phyloP scores from a whole-genome alignment of 2,797 vertebrate genomes.

The Chrosomus eos region DNA sequence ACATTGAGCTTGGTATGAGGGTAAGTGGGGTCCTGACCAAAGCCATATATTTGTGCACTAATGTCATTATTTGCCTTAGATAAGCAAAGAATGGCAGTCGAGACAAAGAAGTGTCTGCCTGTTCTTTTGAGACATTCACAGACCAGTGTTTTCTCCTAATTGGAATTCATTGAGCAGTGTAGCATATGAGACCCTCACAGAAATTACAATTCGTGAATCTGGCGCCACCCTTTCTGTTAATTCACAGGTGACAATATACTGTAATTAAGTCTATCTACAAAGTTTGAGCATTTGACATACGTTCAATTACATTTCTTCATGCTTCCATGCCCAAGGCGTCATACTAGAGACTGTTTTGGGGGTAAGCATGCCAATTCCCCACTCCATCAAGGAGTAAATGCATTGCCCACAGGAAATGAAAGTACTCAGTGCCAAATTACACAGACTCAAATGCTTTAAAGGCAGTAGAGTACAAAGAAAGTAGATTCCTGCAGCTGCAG shows the following conservation, averaged over 20 bases:
- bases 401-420: slow-evolving; percentile 61
- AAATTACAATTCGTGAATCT: slow-evolving; percentile 66
- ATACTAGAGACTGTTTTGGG: slow-evolving; percentile 66
- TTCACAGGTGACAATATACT: slow-evolving; percentile 52
- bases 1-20: slow-evolving; percentile 97
- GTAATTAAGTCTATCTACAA: slow-evolving; percentile 65
- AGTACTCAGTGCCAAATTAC: slow-evolving; percentile 67
- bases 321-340: slow-evolving; percentile 56
- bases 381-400: slow-evolving; percentile 64
- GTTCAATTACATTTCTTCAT: slow-evolving; percentile 67
- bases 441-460: slow-evolving; percentile 72
- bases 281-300: slow-evolving; percentile 62
- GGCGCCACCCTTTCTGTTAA: slow-evolving; percentile 58
- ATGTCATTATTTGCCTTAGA: not conserved
- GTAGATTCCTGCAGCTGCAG: slow-evolving; percentile 71
- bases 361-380: slow-evolving; percentile 70
- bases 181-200: slow-evolving; percentile 8
- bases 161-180: not conserved
- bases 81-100: not conserved
- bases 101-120: not conserved
- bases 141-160: slow-evolving; percentile 20
- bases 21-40: slow-evolving; percentile 71
- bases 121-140: not conserved
- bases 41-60: not conserved
- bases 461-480: slow-evolving; percentile 68